phyloP scores from a whole-genome alignment of 2,888 invertebrate species.

The Napeogenes inachia region DNA sequence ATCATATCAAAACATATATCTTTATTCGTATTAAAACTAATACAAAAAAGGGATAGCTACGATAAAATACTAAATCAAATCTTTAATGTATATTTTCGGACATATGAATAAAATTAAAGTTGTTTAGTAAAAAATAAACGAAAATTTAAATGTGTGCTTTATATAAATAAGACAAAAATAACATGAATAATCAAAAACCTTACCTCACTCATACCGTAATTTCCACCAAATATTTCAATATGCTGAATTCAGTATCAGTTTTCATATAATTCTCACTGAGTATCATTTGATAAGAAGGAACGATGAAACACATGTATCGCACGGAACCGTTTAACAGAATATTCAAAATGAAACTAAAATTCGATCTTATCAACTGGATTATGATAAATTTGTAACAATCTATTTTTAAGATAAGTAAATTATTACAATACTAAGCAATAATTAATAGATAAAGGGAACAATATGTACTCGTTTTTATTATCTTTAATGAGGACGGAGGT shows the following conservation, averaged over 20 bases:
- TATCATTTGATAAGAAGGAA: background rate
- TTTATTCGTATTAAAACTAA: too few relatives aligned
- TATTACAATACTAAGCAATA: slow-evolving; percentile 7
- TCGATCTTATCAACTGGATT: background rate
- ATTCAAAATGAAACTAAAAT: slow-evolving; percentile 4
- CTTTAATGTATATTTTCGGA: too few relatives aligned
- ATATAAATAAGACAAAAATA: background rate
- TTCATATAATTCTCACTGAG: background rate
- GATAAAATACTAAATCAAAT: too few relatives aligned
- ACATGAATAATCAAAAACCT: background rate
- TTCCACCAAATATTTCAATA: background rate
- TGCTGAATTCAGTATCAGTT: background rate
- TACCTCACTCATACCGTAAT: slow-evolving; percentile 2
- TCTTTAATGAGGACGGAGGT: background rate
- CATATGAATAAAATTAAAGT: too few relatives aligned
- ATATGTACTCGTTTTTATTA: background rate
- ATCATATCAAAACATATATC: too few relatives aligned
- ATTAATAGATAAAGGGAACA: background rate
- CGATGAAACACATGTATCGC: background rate
- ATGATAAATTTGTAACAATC: slow-evolving; percentile 5
- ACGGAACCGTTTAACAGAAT: background rate
- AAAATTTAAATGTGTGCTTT: background rate
- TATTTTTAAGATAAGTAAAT: background rate
- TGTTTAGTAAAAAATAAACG: too few relatives aligned
- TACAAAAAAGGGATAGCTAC: too few relatives aligned